Evolutionary conservation across 2,797 vertebrate genomes (phyloP).

Genomic region (Capromys pilorides): DNA sequence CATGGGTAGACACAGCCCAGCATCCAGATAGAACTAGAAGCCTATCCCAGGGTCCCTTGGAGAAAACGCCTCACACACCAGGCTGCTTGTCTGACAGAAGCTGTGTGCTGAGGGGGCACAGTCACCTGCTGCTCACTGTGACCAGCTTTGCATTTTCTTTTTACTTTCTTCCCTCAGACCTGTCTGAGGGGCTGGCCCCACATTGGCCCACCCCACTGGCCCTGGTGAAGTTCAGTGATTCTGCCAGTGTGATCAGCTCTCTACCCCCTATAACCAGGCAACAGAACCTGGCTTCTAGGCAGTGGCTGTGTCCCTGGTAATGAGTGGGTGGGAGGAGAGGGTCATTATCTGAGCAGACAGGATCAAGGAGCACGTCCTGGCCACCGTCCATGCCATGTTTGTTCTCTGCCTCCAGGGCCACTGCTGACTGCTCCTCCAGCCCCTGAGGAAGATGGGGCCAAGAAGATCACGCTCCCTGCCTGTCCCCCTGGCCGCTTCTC

Average conservation of each 20-base stretch:
- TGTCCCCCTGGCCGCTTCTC: conserved; percentile 78
- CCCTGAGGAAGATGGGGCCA: conserved; percentile 81
- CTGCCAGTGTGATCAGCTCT: not conserved
- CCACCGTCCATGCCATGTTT: not conserved
- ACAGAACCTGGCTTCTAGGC: not conserved
- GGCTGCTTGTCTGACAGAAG: not conserved
- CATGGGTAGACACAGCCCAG: not conserved
- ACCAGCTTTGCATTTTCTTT: not conserved
- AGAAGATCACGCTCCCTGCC: conserved; percentile 86
- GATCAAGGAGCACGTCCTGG: not conserved
- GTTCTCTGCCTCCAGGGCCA: conserved; percentile 85
- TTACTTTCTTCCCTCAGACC: not conserved
- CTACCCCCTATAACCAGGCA: conserved; percentile 38
- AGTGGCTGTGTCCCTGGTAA: conserved; percentile 42
- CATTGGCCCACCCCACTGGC: not conserved
- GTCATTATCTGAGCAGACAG: conserved; percentile 6
- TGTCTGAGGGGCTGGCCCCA: not conserved
- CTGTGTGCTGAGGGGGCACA: not conserved
- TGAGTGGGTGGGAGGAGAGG: not conserved
- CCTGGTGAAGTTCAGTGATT: not conserved
- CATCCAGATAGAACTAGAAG: not conserved
- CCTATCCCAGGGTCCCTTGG: not conserved
- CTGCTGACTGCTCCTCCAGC: conserved; percentile 87
- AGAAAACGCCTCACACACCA: not conserved
- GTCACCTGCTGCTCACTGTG: not conserved